Evolutionary conservation across 1,140 invertebrate species (phyloP).

Genomic region (Leptinotarsa lineolata): DNA sequence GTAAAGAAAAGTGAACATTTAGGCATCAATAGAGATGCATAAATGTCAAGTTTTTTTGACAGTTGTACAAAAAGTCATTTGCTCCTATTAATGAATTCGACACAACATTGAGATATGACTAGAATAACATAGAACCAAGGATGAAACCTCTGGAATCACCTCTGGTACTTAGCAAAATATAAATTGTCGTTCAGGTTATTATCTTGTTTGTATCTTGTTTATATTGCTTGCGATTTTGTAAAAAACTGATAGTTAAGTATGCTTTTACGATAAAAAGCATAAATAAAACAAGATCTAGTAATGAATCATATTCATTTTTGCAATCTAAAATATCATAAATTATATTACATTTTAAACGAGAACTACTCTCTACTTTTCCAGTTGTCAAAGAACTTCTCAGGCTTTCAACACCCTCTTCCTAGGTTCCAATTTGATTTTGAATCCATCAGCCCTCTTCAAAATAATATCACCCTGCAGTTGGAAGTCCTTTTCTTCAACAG

Average conservation of each 20-base stretch:
- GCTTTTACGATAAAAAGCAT: not conserved
- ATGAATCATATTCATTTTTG: constrained; percentile 30
- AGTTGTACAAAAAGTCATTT: no score
- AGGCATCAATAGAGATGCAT: no score
- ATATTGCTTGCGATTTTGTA: no score
- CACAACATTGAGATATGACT: not conserved
- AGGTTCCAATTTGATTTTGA: constrained; percentile 71
- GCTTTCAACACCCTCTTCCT: constrained; percentile 56
- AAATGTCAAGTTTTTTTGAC: no score
- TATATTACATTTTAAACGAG: not conserved
- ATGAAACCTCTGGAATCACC: not conserved
- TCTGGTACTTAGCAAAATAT: not conserved
- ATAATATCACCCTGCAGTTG: constrained; percentile 81
- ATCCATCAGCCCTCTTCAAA: constrained; percentile 78
- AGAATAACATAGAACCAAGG: not conserved
- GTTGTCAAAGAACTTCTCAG: not conserved
- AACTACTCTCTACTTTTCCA: not conserved
- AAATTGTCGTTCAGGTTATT: no score
- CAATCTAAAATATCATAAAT: constrained; percentile 7
- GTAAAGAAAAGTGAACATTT: no score
- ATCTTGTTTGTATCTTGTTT: no score
- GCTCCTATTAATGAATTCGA: no score
- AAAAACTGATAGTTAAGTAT: not conserved
- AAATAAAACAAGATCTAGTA: constrained; percentile 16
- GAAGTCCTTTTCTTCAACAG: constrained; percentile 72